phyloP scores from a whole-genome alignment of 1,140 invertebrate species.

The Lordiphosa mommai region DNA sequence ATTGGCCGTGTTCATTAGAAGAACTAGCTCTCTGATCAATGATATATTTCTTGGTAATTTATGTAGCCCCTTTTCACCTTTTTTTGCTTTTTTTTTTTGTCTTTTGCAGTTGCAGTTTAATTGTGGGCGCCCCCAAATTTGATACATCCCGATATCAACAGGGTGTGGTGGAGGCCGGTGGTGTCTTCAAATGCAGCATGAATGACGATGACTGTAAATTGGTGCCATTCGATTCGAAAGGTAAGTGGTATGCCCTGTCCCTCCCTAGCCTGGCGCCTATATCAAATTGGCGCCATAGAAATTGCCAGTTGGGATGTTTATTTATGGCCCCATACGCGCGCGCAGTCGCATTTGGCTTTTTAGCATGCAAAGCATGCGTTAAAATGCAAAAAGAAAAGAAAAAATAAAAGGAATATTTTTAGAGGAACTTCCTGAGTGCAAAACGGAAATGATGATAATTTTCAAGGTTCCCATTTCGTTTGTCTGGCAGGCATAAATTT shows the following conservation, averaged over 20 bases:
- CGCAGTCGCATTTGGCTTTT: slow-evolving; percentile 19
- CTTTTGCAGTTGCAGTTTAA: slow-evolving; percentile 82
- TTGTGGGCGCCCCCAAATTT: slow-evolving; percentile 90
- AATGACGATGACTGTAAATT: slow-evolving; percentile 83
- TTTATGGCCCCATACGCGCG: slow-evolving; percentile 66
- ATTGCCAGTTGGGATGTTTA: slow-evolving; percentile 36
- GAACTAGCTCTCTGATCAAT: no score
- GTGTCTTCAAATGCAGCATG: slow-evolving; percentile 88
- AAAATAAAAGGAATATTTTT: neutral
- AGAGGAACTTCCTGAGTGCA: slow-evolving; percentile 49
- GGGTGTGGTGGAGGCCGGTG: slow-evolving; percentile 84
- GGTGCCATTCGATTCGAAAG: slow-evolving; percentile 87
- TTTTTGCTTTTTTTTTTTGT: slow-evolving; percentile 1
- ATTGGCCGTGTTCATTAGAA: no score
- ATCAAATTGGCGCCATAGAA: slow-evolving; percentile 40
- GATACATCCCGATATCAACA: slow-evolving; percentile 82
- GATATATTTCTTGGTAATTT: no score
- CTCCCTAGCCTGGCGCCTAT: neutral
- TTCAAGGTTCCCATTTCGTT: slow-evolving; percentile 28
- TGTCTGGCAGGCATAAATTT: slow-evolving; percentile 4
- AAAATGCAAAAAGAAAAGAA: neutral
- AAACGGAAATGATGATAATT: slow-evolving; percentile 64
- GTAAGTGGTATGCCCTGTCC: slow-evolving; percentile 80
- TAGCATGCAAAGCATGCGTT: slow-evolving; percentile 47
- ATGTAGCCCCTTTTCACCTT: no score